Conservation (phyloP, 2,797 vertebrate genomes). For the Anableps anableps region DNA sequence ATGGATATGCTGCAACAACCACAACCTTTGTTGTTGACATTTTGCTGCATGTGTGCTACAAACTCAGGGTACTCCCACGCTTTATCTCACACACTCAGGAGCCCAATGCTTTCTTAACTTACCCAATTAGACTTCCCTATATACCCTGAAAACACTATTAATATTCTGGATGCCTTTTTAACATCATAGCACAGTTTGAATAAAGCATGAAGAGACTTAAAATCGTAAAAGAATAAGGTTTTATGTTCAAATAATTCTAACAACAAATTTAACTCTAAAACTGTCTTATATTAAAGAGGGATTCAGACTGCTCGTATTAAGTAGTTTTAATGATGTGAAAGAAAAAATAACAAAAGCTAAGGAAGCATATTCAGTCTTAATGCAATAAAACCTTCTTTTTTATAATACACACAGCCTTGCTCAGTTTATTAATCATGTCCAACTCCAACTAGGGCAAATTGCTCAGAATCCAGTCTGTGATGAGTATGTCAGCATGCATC, state of each 20-base stretch:
- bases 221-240: neutral
- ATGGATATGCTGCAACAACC: neutral
- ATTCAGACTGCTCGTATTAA: neutral
- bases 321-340: neutral
- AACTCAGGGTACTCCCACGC: neutral
- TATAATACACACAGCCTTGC: neutral
- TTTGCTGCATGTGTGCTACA: neutral
- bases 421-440: neutral
- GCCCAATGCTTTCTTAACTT: neutral
- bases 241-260: neutral
- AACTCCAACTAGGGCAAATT: neutral
- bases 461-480: neutral
- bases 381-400: neutral
- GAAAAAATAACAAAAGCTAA: neutral
- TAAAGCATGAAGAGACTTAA: neutral
- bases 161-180: neutral
- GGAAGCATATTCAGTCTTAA: neutral
- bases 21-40: neutral
- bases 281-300: neutral
- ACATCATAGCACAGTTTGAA: neutral
- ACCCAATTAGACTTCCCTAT: neutral
- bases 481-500: conserved; percentile 1
- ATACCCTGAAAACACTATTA: neutral
- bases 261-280: too few species aligned
- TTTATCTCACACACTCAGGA: neutral